Percentiles rank a stretch among this genome's conserved stretches.
Conservation (phyloP, 1,140 invertebrate genomes). For the Papilio aristodemus region DNA sequence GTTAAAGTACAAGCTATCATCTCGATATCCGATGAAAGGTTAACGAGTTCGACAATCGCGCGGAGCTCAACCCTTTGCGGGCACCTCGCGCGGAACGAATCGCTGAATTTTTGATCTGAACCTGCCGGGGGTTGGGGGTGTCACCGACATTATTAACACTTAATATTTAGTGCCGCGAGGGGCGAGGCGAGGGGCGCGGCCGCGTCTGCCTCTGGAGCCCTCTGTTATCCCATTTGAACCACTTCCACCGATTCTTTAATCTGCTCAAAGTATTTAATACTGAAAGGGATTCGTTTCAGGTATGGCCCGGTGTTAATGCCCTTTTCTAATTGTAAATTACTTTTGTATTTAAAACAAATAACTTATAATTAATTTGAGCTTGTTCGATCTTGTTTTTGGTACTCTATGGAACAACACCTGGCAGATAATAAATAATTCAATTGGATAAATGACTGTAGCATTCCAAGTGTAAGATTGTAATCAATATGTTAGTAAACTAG, state of each 20-base stretch:
- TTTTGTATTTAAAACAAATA: background rate
- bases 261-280: constrained; percentile 30
- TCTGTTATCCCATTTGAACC: constrained; percentile 27
- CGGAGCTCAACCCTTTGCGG: constrained; percentile 51
- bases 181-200: constrained; percentile 50
- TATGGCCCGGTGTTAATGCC: background rate
- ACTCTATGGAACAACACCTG: background rate
- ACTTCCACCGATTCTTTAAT: constrained; percentile 31
- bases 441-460: no score
- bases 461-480: no score
- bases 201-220: constrained; percentile 43
- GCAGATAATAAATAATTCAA: no score
- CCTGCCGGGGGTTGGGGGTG: constrained; percentile 44
- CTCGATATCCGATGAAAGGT: constrained; percentile 60
- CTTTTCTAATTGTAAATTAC: constrained; percentile 15
- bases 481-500: no score
- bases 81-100: constrained; percentile 54
- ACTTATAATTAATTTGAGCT: background rate
- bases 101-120: constrained; percentile 70
- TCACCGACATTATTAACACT: constrained; percentile 72
- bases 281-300: constrained; percentile 12
- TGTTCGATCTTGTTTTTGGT: background rate
- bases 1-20: constrained; percentile 46
- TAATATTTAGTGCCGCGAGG: constrained; percentile 67
- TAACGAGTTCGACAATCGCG: constrained; percentile 63